These are phyloP conservation scores for Semnornis frantzii DNA, from an alignment of 2,113 vertebrate species.

Conservation along the genomic window DNA sequence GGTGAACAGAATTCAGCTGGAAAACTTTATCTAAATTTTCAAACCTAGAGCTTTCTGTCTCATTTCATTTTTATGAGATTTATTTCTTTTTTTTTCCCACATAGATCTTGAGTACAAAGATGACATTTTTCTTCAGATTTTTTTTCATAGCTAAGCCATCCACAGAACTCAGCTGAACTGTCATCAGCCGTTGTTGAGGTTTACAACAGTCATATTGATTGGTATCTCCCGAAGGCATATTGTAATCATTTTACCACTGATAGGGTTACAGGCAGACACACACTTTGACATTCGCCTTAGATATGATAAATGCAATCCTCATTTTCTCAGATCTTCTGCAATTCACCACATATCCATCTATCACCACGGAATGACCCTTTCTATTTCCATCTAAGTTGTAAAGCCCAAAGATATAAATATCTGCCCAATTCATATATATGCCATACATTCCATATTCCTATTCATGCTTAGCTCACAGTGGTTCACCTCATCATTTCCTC, in stretches of 20 bases:
- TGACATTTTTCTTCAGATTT: not conserved
- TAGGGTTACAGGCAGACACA: slow-evolving; percentile 32
- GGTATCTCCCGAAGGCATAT: slow-evolving; percentile 7
- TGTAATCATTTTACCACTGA: slow-evolving; percentile 44
- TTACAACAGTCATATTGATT: slow-evolving; percentile 14
- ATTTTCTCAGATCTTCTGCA: slow-evolving; percentile 29
- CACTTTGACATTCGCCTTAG: slow-evolving; percentile 11
- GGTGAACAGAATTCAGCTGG: not conserved
- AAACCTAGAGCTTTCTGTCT: not conserved
- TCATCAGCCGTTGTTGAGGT: not conserved
- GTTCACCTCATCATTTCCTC: not conserved
- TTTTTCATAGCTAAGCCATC: not conserved
- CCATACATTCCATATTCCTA: not conserved
- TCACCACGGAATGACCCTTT: not conserved
- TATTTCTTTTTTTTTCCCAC: not conserved
- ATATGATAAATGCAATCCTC: slow-evolving; percentile 36
- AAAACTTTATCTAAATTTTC: not conserved
- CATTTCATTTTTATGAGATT: not conserved
- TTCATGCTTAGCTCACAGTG: not conserved
- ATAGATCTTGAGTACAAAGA: not conserved
- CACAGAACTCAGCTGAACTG: not conserved
- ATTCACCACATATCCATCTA: not conserved
- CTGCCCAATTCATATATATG: not conserved
- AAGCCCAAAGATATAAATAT: not conserved
- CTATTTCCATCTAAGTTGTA: not conserved